Evolutionary conservation across 2,113 vertebrate genomes (phyloP).

Genomic region (Chloropsis hardwickii): DNA sequence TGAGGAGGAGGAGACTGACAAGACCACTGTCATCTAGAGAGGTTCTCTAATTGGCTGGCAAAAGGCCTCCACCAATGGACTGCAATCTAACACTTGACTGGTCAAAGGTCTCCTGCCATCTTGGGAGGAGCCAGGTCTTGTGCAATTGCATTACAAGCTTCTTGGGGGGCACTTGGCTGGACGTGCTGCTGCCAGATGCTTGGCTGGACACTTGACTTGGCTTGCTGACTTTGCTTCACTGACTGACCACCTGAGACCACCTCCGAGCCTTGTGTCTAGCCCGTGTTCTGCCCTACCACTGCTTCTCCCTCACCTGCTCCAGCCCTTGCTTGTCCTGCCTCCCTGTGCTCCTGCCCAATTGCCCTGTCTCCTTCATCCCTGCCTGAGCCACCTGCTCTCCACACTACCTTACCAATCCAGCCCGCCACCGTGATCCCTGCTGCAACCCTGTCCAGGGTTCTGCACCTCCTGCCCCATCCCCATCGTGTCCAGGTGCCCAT

Average conservation of each 20-base stretch:
- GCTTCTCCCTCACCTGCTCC: fast-evolving
- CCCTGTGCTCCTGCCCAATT: neutral
- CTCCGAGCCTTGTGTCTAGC: fast-evolving
- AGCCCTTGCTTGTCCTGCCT: neutral
- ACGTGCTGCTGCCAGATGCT: fast-evolving
- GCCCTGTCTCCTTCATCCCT: neutral
- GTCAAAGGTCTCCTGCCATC: no score
- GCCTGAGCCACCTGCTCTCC: no score
- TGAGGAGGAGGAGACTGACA: no score
- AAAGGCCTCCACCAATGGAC: neutral
- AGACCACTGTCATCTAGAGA: neutral
- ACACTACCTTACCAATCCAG: no score
- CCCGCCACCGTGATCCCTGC: fast-evolving
- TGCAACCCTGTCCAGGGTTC: neutral
- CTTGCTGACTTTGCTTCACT: neutral
- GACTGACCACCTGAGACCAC: fast-evolving
- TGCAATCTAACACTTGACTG: fast-evolving
- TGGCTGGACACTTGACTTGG: no score
- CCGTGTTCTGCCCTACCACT: neutral
- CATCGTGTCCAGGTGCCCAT: no score
- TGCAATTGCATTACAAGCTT: fast-evolving
- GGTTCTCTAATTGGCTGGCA: fast-evolving
- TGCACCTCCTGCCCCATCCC: neutral
- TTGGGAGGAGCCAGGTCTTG: neutral
- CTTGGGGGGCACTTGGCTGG: fast-evolving